phyloP scores from a whole-genome alignment of 2,113 vertebrate species.

The Ranitomeya variabilis region DNA sequence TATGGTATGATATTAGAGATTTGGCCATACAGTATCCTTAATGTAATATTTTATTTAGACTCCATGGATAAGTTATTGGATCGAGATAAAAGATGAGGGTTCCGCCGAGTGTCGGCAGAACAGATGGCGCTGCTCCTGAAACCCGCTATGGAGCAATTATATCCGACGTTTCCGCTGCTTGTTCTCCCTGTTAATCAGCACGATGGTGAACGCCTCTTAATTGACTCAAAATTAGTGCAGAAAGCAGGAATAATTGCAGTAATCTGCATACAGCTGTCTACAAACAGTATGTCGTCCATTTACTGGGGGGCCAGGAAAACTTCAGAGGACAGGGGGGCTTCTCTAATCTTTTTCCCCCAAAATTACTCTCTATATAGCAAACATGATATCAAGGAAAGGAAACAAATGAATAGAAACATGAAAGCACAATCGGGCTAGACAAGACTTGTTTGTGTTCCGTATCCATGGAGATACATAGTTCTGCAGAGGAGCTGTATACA shows the following conservation, averaged over 20 bases:
- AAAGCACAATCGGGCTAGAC: too few species aligned
- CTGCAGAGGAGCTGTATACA: too few species aligned
- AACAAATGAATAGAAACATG: too few species aligned
- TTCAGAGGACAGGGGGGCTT: not conserved
- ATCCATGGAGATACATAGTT: too few species aligned
- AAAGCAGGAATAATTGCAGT: conserved; percentile 27
- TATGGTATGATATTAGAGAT: too few species aligned
- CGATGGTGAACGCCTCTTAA: conserved; percentile 25
- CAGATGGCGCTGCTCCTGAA: not conserved
- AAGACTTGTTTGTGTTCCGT: too few species aligned
- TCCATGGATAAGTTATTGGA: not conserved
- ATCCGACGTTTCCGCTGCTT: not conserved
- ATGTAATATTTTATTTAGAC: too few species aligned
- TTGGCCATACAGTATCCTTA: too few species aligned
- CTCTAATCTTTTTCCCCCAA: not conserved
- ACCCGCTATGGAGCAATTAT: conserved; percentile 13
- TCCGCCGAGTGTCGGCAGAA: not conserved
- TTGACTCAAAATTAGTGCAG: conserved; percentile 29
- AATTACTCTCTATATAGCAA: too few species aligned
- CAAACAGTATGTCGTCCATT: not conserved
- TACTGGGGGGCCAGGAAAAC: not conserved
- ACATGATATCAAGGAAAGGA: too few species aligned
- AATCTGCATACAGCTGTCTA: conserved; percentile 46
- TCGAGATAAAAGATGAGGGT: not conserved
- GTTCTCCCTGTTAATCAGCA: conserved; percentile 39